Conservation (phyloP, 2,888 invertebrate genomes). For the Abrostola tripartita region DNA sequence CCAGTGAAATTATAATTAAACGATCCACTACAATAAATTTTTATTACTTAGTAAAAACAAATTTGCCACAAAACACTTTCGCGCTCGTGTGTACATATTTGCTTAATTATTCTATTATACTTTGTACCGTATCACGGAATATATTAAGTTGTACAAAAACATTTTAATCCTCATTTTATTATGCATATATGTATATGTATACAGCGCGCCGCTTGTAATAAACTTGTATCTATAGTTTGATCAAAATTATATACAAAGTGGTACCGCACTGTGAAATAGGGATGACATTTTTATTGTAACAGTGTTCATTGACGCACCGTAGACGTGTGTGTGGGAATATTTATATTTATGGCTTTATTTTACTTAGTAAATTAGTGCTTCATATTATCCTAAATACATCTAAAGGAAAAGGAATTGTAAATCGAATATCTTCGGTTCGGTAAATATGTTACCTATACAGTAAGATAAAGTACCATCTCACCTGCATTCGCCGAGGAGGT, state of each 20-base stretch:
- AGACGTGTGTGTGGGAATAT: conserved; percentile 46
- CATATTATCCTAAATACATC: no score
- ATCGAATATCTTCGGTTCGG: no score
- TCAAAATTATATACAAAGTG: conserved; percentile 76
- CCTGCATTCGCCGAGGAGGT: no score
- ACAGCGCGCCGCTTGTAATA: conserved; percentile 77
- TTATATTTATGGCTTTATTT: not conserved
- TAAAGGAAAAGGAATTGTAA: no score
- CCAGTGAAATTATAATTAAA: no score
- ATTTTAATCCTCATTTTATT: conserved; percentile 71
- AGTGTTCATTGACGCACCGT: conserved; percentile 30
- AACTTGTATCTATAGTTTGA: conserved; percentile 69
- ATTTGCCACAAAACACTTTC: conserved; percentile 44
- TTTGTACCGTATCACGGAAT: conserved; percentile 65
- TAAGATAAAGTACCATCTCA: no score
- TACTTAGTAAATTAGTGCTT: not conserved
- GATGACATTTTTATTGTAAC: conserved; percentile 59
- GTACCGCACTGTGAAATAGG: conserved; percentile 61
- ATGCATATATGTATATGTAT: conserved; percentile 74
- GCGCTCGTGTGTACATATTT: conserved; percentile 56
- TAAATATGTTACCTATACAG: no score
- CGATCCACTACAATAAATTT: no score
- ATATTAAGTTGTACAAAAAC: conserved; percentile 66
- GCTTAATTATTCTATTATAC: conserved; percentile 69
- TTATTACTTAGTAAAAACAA: not conserved